Evolutionary conservation across 2,113 vertebrate genomes (phyloP).

Genomic region (Psammodynastes pulverulentus): DNA sequence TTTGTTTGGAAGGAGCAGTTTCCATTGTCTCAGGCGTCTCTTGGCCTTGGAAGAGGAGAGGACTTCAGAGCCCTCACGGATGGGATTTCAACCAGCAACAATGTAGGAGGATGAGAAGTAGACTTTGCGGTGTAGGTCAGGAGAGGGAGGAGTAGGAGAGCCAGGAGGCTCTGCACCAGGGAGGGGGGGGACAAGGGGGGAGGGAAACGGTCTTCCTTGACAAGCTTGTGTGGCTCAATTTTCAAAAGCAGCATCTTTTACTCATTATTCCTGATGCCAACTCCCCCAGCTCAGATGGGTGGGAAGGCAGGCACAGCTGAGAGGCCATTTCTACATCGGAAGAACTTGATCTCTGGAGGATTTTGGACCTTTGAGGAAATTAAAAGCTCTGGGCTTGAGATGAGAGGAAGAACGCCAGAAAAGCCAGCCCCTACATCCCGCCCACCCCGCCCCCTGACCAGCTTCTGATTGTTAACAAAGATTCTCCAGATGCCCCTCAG

Average conservation of each 20-base stretch:
- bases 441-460: no score
- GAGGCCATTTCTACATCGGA: neutral
- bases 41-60: slow-evolving; percentile 67
- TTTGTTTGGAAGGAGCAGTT: slow-evolving; percentile 56
- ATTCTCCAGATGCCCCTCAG: neutral
- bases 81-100: slow-evolving; percentile 57
- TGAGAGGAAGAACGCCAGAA: neutral
- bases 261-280: slow-evolving; percentile 73
- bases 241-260: slow-evolving; percentile 68
- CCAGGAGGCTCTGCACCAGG: slow-evolving; percentile 61
- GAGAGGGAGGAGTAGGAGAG: slow-evolving; percentile 40
- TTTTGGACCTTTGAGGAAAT: no score
- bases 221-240: slow-evolving; percentile 68
- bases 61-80: slow-evolving; percentile 54
- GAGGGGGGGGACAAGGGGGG: slow-evolving; percentile 23
- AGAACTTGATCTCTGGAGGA: neutral
- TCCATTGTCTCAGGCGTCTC: slow-evolving; percentile 60
- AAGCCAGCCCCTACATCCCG: neutral
- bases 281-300: slow-evolving; percentile 60
- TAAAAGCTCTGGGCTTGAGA: neutral
- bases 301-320: neutral
- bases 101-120: slow-evolving; percentile 62
- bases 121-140: neutral
- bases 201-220: slow-evolving; percentile 49
- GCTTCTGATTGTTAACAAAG: neutral